Evolutionary conservation across 2,113 vertebrate species (phyloP), one percentile per base, ranked within the genome.

Genomic region (Myxocyprinus asiaticus): DNA sequence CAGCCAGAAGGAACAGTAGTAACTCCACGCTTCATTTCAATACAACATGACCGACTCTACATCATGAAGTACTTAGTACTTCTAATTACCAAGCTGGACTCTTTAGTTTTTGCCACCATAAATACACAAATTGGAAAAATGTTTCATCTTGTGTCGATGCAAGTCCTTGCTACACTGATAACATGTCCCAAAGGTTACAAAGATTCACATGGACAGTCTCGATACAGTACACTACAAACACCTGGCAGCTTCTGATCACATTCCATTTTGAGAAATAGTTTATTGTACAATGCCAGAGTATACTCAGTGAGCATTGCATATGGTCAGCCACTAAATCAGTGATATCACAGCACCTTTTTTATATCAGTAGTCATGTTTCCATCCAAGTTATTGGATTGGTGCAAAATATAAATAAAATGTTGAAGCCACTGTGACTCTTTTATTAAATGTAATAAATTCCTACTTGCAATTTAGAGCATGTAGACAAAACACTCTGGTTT

Each of bases 1-100:
- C 85, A 71, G 88, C 87, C 85, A 85, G 91, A 88, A 76, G 91
- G 91, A 95, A 92, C 91, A 91, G 95, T 94, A 93, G 94, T 94
- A 94, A 88, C 86, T 91, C 77, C 81, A 91, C 68, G 90, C 92
- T 89, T 92, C 89, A 89, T 94, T 94, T 90, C 90, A 88, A 88
- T 80, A 90, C 89, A 87, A 87, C 83, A 87, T 81, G 77, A 89
- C 92, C 88, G 89, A 86, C 59, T 76, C 84, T 82, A 89, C 90
- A 93, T 91, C 90, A 85, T 91, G 91, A 90, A 92, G 84, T 88
- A 92, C 91, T 94, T 92, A 83, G 85, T 61, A 79, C 77, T 81
- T 22, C 88, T 93, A 92, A 93, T 93, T 92, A 93, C 90, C 91
- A 84, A 84, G 84, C 81, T 83, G 76, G 79, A 74, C 80, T 56